Evolutionary conservation across 1,140 invertebrate genomes (phyloP).

Genomic region (Aplysia californica): DNA sequence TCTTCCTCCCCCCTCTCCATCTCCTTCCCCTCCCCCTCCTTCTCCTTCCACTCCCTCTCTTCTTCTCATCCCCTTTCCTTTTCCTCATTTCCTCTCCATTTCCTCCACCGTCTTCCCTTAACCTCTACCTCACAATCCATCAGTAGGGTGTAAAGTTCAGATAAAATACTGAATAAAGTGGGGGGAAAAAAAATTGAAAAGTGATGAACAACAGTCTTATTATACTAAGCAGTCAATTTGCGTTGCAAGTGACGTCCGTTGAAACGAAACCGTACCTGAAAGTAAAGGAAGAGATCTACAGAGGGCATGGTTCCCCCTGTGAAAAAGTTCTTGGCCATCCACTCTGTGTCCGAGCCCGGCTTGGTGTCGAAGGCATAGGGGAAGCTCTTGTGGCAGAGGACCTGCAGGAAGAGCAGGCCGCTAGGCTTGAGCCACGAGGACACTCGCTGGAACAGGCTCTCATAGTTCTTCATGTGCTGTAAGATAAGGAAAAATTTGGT

Average conservation of each 20-base stretch:
- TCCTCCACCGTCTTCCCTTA: too few species aligned
- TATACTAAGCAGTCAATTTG: too few species aligned
- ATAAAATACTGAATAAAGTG: too few species aligned
- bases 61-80: too few species aligned
- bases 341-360: slow-evolving; percentile 58
- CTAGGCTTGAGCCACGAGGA: slow-evolving; percentile 57
- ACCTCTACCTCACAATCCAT: too few species aligned
- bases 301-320: slow-evolving; percentile 61
- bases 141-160: too few species aligned
- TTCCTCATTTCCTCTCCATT: too few species aligned
- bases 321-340: slow-evolving; percentile 64
- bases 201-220: too few species aligned
- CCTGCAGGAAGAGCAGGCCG: slow-evolving; percentile 55
- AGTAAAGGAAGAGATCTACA: slow-evolving; percentile 55
- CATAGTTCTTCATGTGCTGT: slow-evolving; percentile 63
- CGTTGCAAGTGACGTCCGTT: too few species aligned
- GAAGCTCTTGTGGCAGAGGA: slow-evolving; percentile 50
- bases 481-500: slow-evolving; percentile 5
- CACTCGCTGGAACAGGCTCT: slow-evolving; percentile 52
- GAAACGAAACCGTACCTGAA: slow-evolving; percentile 46
- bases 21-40: neutral
- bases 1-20: neutral
- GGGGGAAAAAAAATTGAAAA: too few species aligned
- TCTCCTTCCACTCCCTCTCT: slow-evolving; percentile 2
- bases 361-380: slow-evolving; percentile 59